A percentile compares a stretch with the other conserved stretches of the same genome.
These are phyloP conservation scores for Myanophis thanlyinensis DNA, from an alignment of 2,113 vertebrate species.

Conservation along the genomic window DNA sequence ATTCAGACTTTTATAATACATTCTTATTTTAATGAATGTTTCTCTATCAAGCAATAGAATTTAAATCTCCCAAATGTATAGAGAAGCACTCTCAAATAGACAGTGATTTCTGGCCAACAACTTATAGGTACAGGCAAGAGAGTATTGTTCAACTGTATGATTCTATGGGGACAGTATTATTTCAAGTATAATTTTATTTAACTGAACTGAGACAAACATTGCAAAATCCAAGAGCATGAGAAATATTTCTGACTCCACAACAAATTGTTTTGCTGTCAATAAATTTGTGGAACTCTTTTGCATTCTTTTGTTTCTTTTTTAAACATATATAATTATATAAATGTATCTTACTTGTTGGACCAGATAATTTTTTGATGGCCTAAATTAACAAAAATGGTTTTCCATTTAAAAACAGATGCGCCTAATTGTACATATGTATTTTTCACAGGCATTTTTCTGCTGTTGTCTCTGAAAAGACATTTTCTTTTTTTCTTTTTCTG, in stretches of 20 bases:
- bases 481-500: neutral
- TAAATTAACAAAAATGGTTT: neutral
- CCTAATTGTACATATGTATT: slow-evolving; percentile 1
- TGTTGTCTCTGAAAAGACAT: neutral
- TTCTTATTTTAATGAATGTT: slow-evolving; percentile 37
- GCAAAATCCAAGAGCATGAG: slow-evolving; percentile 50
- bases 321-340: neutral
- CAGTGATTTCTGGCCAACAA: slow-evolving; percentile 40
- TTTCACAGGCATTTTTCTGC: slow-evolving; percentile 15
- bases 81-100: slow-evolving; percentile 50
- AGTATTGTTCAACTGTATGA: slow-evolving; percentile 28
- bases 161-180: slow-evolving; percentile 58
- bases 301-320: neutral
- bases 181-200: slow-evolving; percentile 57
- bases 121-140: slow-evolving; percentile 34
- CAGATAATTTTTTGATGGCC: slow-evolving; percentile 28
- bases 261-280: slow-evolving; percentile 31
- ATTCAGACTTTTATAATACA: slow-evolving; percentile 20
- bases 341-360: neutral
- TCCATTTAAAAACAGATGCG: slow-evolving; percentile 3
- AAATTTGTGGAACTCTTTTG: slow-evolving; percentile 26
- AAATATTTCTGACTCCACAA: slow-evolving; percentile 51
- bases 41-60: neutral
- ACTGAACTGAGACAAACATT: slow-evolving; percentile 55
- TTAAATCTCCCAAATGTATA: slow-evolving; percentile 36